Evolutionary conservation across 1,140 invertebrate genomes (phyloP).

Genomic region (Cataglyphis hispanica): DNA sequence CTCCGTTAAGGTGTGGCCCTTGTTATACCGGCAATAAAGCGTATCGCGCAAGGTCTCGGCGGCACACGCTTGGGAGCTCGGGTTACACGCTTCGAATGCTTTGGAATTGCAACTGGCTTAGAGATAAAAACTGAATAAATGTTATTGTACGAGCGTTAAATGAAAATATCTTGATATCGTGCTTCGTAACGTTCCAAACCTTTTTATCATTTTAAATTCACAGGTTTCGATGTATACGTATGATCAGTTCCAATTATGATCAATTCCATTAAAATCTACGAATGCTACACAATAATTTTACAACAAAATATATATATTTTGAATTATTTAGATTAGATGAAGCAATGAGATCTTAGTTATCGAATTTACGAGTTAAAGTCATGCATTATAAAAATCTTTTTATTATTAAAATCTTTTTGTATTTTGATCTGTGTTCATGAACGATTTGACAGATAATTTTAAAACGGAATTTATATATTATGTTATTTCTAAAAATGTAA

Average conservation of each 20-base stretch:
- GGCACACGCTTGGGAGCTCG: slow-evolving; percentile 52
- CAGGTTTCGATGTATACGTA: background rate
- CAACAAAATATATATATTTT: too few species aligned
- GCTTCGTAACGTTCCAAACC: slow-evolving; percentile 18
- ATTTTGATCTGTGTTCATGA: too few species aligned
- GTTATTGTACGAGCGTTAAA: background rate
- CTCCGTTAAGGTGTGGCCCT: slow-evolving; percentile 70
- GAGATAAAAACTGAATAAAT: slow-evolving; percentile 52
- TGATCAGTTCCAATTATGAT: background rate
- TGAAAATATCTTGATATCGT: background rate
- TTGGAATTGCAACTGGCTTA: slow-evolving; percentile 34
- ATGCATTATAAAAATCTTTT: too few species aligned
- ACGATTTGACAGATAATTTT: too few species aligned
- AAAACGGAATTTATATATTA: too few species aligned
- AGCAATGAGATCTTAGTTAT: too few species aligned
- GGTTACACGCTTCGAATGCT: slow-evolving; percentile 66
- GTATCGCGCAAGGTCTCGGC: slow-evolving; percentile 69
- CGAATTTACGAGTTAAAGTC: too few species aligned
- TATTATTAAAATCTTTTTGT: too few species aligned
- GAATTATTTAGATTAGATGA: too few species aligned
- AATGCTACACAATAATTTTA: too few species aligned
- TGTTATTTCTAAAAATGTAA: too few species aligned
- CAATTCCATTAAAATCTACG: too few species aligned
- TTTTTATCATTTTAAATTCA: background rate
- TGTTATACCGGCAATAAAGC: slow-evolving; percentile 73